Base-by-base conservation (phyloP, 2,888 invertebrate genomes). In the Cerastis leucographa region DNA sequence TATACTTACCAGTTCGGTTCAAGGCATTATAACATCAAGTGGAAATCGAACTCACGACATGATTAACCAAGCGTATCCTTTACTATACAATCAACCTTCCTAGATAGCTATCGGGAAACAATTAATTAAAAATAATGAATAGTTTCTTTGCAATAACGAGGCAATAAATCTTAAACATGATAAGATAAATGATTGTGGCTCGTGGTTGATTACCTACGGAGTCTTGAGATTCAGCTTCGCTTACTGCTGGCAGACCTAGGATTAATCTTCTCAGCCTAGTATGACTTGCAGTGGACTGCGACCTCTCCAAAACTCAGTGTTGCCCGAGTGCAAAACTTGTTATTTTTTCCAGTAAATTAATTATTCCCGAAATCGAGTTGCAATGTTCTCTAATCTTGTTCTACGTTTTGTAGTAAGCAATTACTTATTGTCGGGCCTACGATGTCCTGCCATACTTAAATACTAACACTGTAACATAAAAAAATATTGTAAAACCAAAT, bases 91-190 rank as follows among this genome's bases (percentile, higher is more conserved):
- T 59, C 51, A 69, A 7, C 51, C 46, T 42, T 46, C 46, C n/a
- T 59, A 67, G 69, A 80, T 76, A 12, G 12, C 42, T 70, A 70
- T 76, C 80, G 46, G 46, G 7, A 12, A 49, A 19, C 66, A 49
- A 80, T 76, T 70, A 76, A 81, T 81, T 70, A 76, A 54, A 70
- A 81, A 29, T 80, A 81, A 80, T 80, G 49, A 61, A 67, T 76
- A 70, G 76, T 54, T 67, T 66, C 42, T 49, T 22, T 76, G 54
- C 61, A 81, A 76, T 80, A 80, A 81, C 40, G 66, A 54, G 35
- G 66, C 1, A 67, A 81, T 81, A 46, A 80, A 81, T 56, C 40
- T 59, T 40, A 49, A 6, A 14, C 0, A 11, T 14, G 81, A 70
- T 80, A 54, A 76, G 70, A 81, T 80, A 59, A 9, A 56, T 25